Evolutionary conservation across 2,888 invertebrate species (phyloP).

Genomic region (Incurvaria masculella): DNA sequence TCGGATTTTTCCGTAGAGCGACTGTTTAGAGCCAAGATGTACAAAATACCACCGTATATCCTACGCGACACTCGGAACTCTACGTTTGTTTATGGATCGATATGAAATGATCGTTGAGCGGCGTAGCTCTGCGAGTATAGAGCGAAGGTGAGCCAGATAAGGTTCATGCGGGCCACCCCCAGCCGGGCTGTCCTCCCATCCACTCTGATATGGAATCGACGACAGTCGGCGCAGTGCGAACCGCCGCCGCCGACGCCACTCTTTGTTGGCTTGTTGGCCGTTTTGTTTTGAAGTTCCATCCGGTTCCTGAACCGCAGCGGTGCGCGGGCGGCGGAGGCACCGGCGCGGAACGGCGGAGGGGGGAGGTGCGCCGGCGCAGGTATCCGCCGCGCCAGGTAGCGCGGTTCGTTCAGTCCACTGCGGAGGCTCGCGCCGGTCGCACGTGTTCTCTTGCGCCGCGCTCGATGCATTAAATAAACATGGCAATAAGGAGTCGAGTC

Average conservation of each 20-base stretch:
- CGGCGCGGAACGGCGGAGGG: conserved; percentile 24
- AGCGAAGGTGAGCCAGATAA: too few relatives aligned
- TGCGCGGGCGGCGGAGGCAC: conserved; percentile 29
- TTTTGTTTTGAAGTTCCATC: conserved; percentile 56
- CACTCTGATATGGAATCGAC: too few relatives aligned
- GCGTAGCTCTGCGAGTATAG: too few relatives aligned
- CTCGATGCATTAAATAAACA: conserved; percentile 34
- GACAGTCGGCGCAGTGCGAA: neutral
- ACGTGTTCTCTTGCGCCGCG: conserved; percentile 38
- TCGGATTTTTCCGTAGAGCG: too few relatives aligned
- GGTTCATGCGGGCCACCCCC: too few relatives aligned
- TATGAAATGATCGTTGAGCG: too few relatives aligned
- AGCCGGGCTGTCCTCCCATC: too few relatives aligned
- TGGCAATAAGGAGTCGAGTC: conserved; percentile 50
- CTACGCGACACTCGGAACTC: too few relatives aligned
- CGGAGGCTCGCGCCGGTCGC: conserved; percentile 37
- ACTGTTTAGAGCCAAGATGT: too few relatives aligned
- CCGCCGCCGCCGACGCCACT: conserved; percentile 38
- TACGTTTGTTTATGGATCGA: too few relatives aligned
- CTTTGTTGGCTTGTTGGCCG: conserved; percentile 56
- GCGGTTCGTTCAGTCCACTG: conserved; percentile 38
- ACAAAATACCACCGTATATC: too few relatives aligned
- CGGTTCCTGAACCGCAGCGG: conserved; percentile 54
- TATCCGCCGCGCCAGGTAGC: conserved; percentile 31
- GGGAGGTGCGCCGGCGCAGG: conserved; percentile 33